Evolutionary conservation across 2,113 vertebrate species (phyloP).

Genomic region (Ophiodon elongatus): DNA sequence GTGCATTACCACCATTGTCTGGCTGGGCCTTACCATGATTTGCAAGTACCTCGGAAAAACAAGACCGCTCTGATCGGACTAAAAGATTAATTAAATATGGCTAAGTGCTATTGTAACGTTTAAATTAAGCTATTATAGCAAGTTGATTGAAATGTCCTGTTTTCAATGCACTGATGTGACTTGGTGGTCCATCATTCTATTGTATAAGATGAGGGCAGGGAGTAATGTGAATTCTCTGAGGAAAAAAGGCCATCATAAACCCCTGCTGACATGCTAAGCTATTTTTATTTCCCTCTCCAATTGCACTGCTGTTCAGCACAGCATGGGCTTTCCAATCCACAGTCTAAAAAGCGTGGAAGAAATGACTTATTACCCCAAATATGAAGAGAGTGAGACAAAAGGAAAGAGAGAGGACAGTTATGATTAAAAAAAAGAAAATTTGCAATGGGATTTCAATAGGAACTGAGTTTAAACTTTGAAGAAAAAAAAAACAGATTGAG

Average conservation of each 20-base stretch:
- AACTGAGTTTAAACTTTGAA: neutral
- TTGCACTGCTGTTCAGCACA: slow-evolving; percentile 65
- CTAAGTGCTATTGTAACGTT: neutral
- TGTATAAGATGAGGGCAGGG: slow-evolving; percentile 59
- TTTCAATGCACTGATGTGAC: slow-evolving; percentile 4
- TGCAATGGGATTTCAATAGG: slow-evolving; percentile 1
- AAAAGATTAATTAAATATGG: neutral
- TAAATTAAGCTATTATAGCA: neutral
- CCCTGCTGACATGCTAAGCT: slow-evolving; percentile 76
- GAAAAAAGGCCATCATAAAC: slow-evolving; percentile 76
- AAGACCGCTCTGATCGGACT: neutral
- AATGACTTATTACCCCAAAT: slow-evolving; percentile 39
- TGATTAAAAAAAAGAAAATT: slow-evolving; percentile 5
- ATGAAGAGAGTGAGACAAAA: slow-evolving; percentile 6
- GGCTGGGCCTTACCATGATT: neutral
- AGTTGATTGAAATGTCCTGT: slow-evolving; percentile 1
- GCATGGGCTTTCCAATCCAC: slow-evolving; percentile 52
- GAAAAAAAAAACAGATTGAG: neutral
- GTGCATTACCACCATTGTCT: neutral
- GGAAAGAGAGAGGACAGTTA: neutral
- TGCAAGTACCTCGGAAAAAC: neutral
- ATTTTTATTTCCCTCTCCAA: slow-evolving; percentile 77
- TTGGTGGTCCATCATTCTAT: slow-evolving; percentile 43
- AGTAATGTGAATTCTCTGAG: slow-evolving; percentile 70
- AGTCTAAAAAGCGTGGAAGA: slow-evolving; percentile 13